Evolutionary conservation across 1,140 invertebrate genomes (phyloP), one percentile per base, ranked within the genome.

Genomic region (Campoletis sonorensis): DNA sequence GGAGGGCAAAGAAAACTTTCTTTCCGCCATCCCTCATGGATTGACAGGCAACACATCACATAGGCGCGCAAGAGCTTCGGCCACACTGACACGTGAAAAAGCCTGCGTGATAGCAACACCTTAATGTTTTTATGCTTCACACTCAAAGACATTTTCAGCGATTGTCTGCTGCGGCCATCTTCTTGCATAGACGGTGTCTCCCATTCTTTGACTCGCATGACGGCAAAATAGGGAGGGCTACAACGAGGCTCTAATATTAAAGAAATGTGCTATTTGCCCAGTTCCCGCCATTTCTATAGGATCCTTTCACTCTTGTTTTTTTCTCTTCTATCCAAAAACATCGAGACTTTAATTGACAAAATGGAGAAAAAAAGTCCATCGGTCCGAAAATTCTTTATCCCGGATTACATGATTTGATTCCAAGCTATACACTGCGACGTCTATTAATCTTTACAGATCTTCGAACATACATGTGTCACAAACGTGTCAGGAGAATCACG

Each of bases 21-120:
- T 84, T 87, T 80, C 85, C 82, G 85, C 84, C 88, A 87, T 90
- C 87, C 76, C 84, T 90, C 87, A 87, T 81, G 85, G 87, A 90
- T 90, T 90, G 88, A 90, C 88, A 84, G 89, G 86, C 87, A 87
- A 90, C 88, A 88, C 87, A 87, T 86, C 86, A 86, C 88, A 89
- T 87, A 88, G 84, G 82, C n/a, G n/a, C 83, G 72, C 68, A 79
- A 1, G 15, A 79, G 67, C 61, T 78, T 78, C 61, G 76, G 76
- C 76, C 58, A 78, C 67, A 33, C 67, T 18, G 37, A 70, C 18
- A 33, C 67, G 16, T 49, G 33, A 26, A 45, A 58, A 18, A 10
- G 0, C 10, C 23, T 37, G 21, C 27, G 16, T 64, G 23, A 7
- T 26, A 27, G n/a, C 23, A 23, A 18, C 21, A 64, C 8, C 61